Percentiles rank a stretch among this genome's conserved stretches.
phyloP scores from a whole-genome alignment of 2,113 vertebrate species.

The Daphoenositta chrysoptera region DNA sequence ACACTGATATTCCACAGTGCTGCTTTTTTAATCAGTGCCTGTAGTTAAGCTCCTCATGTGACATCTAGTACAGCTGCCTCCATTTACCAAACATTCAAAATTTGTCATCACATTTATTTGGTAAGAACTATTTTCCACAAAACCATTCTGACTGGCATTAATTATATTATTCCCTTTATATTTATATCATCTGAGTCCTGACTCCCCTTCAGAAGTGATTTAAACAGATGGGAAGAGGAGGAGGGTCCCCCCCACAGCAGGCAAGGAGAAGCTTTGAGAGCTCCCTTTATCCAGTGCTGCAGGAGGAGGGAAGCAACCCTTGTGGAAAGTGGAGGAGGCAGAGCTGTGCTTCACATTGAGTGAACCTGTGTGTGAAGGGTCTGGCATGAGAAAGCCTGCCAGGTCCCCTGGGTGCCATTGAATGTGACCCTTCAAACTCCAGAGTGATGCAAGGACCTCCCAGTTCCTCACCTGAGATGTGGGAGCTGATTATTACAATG shows the following conservation, averaged over 20 bases:
- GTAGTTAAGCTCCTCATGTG: background rate
- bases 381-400: fast-evolving
- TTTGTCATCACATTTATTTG: conserved; percentile 40
- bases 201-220: background rate
- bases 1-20: background rate
- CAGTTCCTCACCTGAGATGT: background rate
- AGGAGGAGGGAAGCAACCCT: background rate
- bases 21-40: background rate
- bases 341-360: background rate
- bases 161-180: conserved; percentile 2
- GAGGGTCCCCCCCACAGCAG: background rate
- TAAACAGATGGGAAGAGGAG: conserved; percentile 9
- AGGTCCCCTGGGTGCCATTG: background rate
- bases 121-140: conserved; percentile 30
- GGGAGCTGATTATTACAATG: background rate
- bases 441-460: background rate
- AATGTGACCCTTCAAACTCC: background rate
- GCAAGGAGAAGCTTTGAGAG: background rate
- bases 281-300: background rate
- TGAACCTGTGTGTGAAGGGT: background rate
- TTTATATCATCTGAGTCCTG: background rate
- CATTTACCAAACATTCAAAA: conserved; percentile 19
- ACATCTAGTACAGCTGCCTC: conserved; percentile 18
- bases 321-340: background rate
- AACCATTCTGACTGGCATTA: conserved; percentile 9